Evolutionary conservation across 2,113 vertebrate genomes (phyloP), one percentile per base, ranked within the genome.

Genomic region (Austrofundulus limnaeus): DNA sequence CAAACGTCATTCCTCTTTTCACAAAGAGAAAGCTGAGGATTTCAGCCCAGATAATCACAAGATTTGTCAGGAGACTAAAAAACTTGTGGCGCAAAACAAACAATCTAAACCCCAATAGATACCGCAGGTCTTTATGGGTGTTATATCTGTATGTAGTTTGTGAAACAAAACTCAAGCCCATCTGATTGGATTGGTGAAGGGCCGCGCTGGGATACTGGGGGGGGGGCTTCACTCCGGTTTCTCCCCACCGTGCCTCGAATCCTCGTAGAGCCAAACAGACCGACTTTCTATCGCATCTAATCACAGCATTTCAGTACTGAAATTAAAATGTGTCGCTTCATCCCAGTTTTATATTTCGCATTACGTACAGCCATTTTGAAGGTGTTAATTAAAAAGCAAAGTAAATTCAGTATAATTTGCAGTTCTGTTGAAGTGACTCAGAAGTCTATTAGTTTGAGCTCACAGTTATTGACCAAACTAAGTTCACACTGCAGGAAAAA

Each of bases 171-270:
- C 2, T 48, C 16, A 1, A 46, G 12, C 31, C 42, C 14, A 20
- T 60, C 41, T 66, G 17, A 12, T 47, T 70, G 51, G 45, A 62
- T 34, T 49, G 68, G 25, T 50, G 15, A n/a, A 46, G 34, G 20
- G 14, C 46, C 43, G 14, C 10, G 4, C 12, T 14, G n/a, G 19
- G 14, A 2, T 49, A n/a, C 15, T 28, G 12, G 24, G 17, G 42
- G 12, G 24, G 17, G 42, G 58, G 5, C 24, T 46, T 21, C n/a
- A 17, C 14, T 47, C 31, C 11, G 13, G n/a, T n/a, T n/a, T 17
- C 3, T 23, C 2, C 13, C 34, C 31, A 37, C 11, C 19, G 23
- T 42, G 41, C 39, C 24, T 45, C 24, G 5, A 58, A 57, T 39
- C 15, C 38, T 21, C 15, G 8, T 43, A 25, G 14, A 57, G 38